Base-by-base conservation (phyloP, 2,113 vertebrate species). In the Siniperca knerii region DNA sequence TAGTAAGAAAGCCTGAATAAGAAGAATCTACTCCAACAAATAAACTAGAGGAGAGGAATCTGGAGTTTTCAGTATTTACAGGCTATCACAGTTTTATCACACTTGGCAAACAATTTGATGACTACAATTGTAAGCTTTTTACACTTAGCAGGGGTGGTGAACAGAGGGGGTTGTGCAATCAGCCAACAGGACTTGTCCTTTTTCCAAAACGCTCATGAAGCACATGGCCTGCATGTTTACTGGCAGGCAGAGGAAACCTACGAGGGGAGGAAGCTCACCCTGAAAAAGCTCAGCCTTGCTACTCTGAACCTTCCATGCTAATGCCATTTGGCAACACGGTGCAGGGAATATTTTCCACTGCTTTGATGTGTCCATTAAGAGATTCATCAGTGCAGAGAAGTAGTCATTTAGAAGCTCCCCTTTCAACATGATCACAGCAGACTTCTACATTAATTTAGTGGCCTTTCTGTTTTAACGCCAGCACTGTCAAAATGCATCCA, bases 351-450 rank as follows among this genome's bases (percentile, higher is more conserved):
- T 82, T 93, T 92, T 62, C 71, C 73, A 37, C 65, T 65, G 79
- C 92, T 94, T 92, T 94, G 89, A 94, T 93, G 93, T 90, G 91
- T 89, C 92, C 82, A 90, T 93, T 91, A 92, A 86, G 82, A 90
- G 84, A 90, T 86, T 92, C 89, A 84, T 90, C 88, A 86, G 88
- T 64, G 87, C 70, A 73, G 20, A 85, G 87, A 68, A 77, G 81
- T 76, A 57, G 58, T 83, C 64, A 90, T 89, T 92, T 89, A 82
- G 76, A 83, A 87, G 72, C 62, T 89, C 84, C 70, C 67, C 79
- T 62, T 85, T 90, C 87, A 74, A 44, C 73, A 44, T 84, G 78
- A 92, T 92, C 90, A 84, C 79, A 81, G 87, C 82, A 79, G 75
- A 83, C 81, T 80, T 90, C 85, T 78, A 73, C 58, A 79, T 83